Evolutionary conservation across 2,888 invertebrate genomes (phyloP).

Genomic region (Tiliacea citrago): DNA sequence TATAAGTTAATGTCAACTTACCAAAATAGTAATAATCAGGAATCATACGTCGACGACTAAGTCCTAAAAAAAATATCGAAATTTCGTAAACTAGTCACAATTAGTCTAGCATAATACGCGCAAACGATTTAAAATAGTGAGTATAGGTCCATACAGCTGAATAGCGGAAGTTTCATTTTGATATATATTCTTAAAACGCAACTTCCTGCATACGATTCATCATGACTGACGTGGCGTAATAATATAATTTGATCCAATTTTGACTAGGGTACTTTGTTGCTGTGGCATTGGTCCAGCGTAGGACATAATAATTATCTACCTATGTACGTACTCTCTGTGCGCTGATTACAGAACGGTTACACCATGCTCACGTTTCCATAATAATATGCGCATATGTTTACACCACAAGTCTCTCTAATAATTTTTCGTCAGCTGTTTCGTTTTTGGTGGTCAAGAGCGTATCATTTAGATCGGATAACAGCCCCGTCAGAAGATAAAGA

Average conservation of each 20-base stretch:
- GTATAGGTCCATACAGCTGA: neutral
- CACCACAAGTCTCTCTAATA: too few relatives aligned
- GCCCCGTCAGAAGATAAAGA: neutral
- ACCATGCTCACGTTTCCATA: too few relatives aligned
- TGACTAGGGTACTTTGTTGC: neutral
- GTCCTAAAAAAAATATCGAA: conserved; percentile 50
- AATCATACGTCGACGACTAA: conserved; percentile 59
- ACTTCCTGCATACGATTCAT: conserved; percentile 26
- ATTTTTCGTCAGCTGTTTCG: neutral
- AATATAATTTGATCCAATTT: conserved; percentile 9
- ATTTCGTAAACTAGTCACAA: neutral
- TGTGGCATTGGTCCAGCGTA: neutral
- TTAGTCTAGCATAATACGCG: neutral
- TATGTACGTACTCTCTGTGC: neutral
- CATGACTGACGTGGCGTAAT: neutral
- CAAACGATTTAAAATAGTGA: neutral
- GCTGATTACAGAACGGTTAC: neutral
- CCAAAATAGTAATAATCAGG: conserved; percentile 64
- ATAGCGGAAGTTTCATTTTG: conserved; percentile 6
- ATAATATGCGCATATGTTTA: too few relatives aligned
- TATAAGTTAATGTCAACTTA: conserved; percentile 36
- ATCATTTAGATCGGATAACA: neutral
- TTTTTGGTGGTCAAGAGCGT: neutral
- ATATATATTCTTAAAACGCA: neutral
- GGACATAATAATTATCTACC: neutral